These are phyloP conservation scores for Phallusia fumigata DNA, from an alignment of 23 tunicate genomes.

Conservation along the genomic window DNA sequence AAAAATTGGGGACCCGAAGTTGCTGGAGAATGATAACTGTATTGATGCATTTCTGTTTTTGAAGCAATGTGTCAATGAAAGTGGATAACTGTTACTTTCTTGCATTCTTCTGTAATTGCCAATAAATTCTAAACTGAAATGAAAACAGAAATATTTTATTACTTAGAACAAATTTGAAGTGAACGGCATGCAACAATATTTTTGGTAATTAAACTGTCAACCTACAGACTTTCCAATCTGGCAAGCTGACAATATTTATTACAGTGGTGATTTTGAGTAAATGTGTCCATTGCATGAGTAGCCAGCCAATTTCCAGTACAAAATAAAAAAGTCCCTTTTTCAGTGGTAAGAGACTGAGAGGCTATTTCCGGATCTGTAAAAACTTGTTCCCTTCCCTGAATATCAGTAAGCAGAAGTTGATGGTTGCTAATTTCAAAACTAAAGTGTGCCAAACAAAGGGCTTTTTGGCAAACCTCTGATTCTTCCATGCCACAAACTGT, in stretches of 20 bases:
- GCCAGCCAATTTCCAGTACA: slow-evolving; percentile 13
- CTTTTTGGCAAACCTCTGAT: neutral
- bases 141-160: neutral
- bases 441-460: slow-evolving; percentile 5
- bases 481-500: slow-evolving; percentile 3
- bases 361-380: slow-evolving; percentile 14
- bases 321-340: slow-evolving; percentile 12
- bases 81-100: no score
- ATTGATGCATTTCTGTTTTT: slow-evolving; percentile 18
- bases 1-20: neutral
- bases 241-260: neutral
- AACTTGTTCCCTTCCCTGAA: neutral
- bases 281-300: neutral
- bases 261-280: neutral
- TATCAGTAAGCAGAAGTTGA: slow-evolving; percentile 13
- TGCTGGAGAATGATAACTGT: neutral
- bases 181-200: no score
- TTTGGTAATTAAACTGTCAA: neutral
- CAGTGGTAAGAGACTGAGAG: neutral
- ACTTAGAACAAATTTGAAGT: neutral
- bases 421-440: neutral
- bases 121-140: neutral
- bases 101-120: no score
- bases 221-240: neutral
- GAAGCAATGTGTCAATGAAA: neutral